A percentile compares a stretch with the other conserved stretches of the same genome.
Conservation (phyloP, 2,888 invertebrate genomes). For the Leucozona laternaria region DNA sequence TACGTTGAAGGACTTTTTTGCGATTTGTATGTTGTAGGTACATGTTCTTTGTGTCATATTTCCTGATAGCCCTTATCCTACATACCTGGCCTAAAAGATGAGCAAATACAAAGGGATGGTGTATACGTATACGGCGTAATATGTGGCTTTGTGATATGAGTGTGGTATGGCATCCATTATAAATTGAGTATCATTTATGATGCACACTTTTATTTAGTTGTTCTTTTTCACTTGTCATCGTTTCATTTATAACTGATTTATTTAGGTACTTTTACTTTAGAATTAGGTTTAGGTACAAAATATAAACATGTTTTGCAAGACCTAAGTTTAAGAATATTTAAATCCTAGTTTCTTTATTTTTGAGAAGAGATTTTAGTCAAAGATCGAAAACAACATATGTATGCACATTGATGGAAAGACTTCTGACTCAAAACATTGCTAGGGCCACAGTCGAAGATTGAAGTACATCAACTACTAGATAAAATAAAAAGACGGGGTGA, state of each 20-base stretch:
- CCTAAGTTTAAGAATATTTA: not conserved
- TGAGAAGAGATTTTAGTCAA: too few relatives aligned
- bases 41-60: not conserved
- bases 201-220: not conserved
- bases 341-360: not conserved
- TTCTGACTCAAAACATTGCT: too few relatives aligned
- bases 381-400: too few relatives aligned
- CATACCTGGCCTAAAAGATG: not conserved
- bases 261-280: not conserved
- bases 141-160: not conserved
- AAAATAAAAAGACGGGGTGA: too few relatives aligned
- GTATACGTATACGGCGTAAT: not conserved
- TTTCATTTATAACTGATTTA: not conserved
- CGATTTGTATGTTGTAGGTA: too few relatives aligned
- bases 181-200: not conserved
- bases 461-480: too few relatives aligned
- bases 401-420: too few relatives aligned
- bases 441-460: too few relatives aligned
- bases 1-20: not conserved
- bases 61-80: not conserved
- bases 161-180: not conserved
- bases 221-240: not conserved
- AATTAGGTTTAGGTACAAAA: not conserved
- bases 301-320: not conserved
- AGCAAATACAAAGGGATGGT: not conserved